These are phyloP conservation scores for Diorhabda sublineata DNA, from an alignment of 1,140 invertebrate genomes.

Conservation along the genomic window DNA sequence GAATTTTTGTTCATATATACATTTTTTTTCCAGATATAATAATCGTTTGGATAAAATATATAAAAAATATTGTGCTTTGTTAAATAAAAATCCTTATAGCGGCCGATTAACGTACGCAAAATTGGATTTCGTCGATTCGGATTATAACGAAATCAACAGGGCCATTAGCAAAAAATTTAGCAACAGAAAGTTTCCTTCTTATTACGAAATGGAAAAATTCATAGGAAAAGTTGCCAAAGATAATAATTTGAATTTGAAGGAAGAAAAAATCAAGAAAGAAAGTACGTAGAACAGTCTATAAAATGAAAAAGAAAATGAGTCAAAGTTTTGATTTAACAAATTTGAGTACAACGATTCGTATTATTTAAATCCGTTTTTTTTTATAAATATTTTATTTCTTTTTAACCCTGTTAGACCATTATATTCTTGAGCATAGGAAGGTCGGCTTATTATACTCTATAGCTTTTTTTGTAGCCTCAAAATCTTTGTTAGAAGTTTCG, in stretches of 20 bases:
- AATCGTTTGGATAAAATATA: constrained; percentile 44
- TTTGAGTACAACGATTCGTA: too few relatives aligned
- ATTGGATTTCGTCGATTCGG: constrained; percentile 47
- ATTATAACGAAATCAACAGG: constrained; percentile 52
- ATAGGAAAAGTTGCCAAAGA: constrained; percentile 48
- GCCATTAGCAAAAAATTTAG: constrained; percentile 52
- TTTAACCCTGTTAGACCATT: too few relatives aligned
- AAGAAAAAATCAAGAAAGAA: constrained; percentile 45
- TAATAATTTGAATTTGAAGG: constrained; percentile 46
- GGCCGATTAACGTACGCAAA: constrained; percentile 48
- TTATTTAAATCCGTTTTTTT: too few relatives aligned
- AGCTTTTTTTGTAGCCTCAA: too few relatives aligned
- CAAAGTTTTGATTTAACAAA: too few relatives aligned
- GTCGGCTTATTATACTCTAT: too few relatives aligned
- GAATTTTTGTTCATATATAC: neutral
- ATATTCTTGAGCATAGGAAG: too few relatives aligned
- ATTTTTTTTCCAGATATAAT: constrained; percentile 39
- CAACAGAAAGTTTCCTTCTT: constrained; percentile 54
- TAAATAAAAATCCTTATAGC: constrained; percentile 51
- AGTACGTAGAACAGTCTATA: constrained; percentile 40
- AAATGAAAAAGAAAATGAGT: too few relatives aligned
- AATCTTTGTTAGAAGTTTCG: too few relatives aligned
- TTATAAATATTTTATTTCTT: too few relatives aligned
- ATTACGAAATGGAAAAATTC: constrained; percentile 53
- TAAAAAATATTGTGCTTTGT: constrained; percentile 52